Conservation (phyloP, 1,140 invertebrate species). For the Drosophila erecta region DNA sequence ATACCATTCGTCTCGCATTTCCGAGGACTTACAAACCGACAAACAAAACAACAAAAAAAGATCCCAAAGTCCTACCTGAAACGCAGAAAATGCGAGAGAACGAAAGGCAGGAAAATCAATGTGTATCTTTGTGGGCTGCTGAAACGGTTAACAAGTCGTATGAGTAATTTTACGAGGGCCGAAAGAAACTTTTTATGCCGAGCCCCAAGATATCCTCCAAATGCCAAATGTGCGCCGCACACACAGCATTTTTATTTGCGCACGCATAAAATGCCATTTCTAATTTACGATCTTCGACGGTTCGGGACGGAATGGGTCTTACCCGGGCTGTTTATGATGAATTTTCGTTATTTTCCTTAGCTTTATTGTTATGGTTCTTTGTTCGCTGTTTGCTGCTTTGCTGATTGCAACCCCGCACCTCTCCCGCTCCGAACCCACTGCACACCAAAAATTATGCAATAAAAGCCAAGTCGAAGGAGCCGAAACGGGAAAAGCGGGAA, state of each 20-base stretch:
- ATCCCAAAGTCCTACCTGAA: constrained; percentile 59
- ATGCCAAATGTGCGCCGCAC: constrained; percentile 37
- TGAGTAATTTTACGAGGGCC: constrained; percentile 65
- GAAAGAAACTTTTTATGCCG: constrained; percentile 62
- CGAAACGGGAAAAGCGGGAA: neutral
- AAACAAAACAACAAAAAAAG: neutral
- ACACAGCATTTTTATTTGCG: constrained; percentile 65
- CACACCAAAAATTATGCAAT: constrained; percentile 74
- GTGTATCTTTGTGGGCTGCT: constrained; percentile 37
- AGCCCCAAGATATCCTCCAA: constrained; percentile 25
- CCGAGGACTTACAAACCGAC: constrained; percentile 2
- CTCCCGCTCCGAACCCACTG: too few relatives aligned
- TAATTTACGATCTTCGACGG: constrained; percentile 66
- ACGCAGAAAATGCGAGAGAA: constrained; percentile 4
- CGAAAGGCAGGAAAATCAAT: constrained; percentile 41
- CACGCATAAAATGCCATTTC: constrained; percentile 77
- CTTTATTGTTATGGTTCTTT: constrained; percentile 62
- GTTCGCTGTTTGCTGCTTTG: constrained; percentile 35
- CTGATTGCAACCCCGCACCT: constrained; percentile 31
- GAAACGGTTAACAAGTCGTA: constrained; percentile 77
- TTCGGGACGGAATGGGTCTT: neutral
- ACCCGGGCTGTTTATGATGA: constrained; percentile 48
- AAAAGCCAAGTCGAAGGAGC: constrained; percentile 34
- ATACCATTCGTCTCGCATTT: constrained; percentile 34
- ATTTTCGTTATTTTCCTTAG: constrained; percentile 54